A percentile compares a stretch with the other conserved stretches of the same genome.
Conservation (phyloP, 2,113 vertebrate species). For the Laterallus jamaicensis region DNA sequence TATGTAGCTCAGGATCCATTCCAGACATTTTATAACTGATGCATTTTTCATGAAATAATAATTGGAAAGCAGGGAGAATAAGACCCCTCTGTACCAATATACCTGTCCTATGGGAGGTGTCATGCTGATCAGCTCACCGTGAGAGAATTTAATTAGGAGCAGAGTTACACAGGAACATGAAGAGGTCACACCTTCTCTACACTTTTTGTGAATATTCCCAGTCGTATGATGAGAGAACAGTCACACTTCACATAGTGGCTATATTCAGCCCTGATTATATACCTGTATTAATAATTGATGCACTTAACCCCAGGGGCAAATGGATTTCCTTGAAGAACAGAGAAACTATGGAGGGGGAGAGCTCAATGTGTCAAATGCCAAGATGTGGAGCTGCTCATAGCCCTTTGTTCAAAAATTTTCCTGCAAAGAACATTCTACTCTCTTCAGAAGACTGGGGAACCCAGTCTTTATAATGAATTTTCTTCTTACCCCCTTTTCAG, state of each 20-base stretch:
- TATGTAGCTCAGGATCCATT: not conserved
- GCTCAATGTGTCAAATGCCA: not conserved
- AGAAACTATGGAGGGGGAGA: not conserved
- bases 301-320: not conserved
- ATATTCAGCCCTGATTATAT: not conserved
- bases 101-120: not conserved
- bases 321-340: not conserved
- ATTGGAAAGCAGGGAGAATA: not conserved
- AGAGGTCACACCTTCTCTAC: not conserved
- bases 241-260: not conserved
- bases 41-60: not conserved
- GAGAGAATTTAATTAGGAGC: not conserved
- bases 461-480: not conserved
- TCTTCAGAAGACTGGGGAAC: not conserved
- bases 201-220: not conserved
- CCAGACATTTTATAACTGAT: not conserved
- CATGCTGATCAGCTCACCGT: not conserved
- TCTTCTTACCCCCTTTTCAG: not conserved
- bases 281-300: not conserved
- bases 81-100: not conserved
- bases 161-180: not conserved
- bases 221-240: not conserved
- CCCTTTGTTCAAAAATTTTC: not conserved
- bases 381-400: not conserved
- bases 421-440: not conserved